These are phyloP conservation scores for Mus minutoides DNA, from an alignment of 2,797 vertebrate species.

Conservation along the genomic window DNA sequence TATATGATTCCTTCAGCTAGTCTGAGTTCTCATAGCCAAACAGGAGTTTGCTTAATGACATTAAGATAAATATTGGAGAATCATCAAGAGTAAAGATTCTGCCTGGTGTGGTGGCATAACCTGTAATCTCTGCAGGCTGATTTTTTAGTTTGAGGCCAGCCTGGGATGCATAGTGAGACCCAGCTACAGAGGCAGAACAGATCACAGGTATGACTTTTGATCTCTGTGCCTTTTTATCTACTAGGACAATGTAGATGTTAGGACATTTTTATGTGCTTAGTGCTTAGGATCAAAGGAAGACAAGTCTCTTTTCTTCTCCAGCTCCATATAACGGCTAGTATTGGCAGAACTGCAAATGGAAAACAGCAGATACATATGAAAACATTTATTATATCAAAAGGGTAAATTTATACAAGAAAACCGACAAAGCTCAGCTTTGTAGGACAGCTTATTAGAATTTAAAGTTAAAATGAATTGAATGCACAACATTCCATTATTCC, in stretches of 20 bases:
- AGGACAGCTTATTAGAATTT: conserved; percentile 50
- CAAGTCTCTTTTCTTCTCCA: background rate
- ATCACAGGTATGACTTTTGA: conserved; percentile 19
- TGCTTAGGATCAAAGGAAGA: background rate
- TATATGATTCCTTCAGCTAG: conserved; percentile 13
- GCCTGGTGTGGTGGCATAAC: background rate
- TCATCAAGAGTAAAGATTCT: conserved; percentile 32
- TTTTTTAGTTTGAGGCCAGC: background rate
- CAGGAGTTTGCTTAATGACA: background rate
- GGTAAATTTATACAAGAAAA: conserved; percentile 71
- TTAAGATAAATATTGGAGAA: conserved; percentile 1
- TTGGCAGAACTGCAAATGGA: conserved; percentile 47
- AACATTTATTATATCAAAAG: conserved; percentile 79
- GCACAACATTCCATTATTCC: conserved; percentile 63
- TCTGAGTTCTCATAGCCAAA: conserved; percentile 7
- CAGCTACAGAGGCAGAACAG: background rate
- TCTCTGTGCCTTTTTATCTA: conserved; percentile 5
- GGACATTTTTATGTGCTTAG: conserved; percentile 28
- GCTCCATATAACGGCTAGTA: background rate
- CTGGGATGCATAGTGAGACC: background rate
- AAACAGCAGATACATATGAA: conserved; percentile 65
- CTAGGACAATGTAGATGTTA: background rate
- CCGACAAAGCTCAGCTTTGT: conserved; percentile 71
- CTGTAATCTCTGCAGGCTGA: background rate
- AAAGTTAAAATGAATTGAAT: conserved; percentile 68